Evolutionary conservation across 2,888 invertebrate genomes (phyloP), one percentile per base, ranked within the genome.

Genomic region (Drepanosiphum platanoidis): DNA sequence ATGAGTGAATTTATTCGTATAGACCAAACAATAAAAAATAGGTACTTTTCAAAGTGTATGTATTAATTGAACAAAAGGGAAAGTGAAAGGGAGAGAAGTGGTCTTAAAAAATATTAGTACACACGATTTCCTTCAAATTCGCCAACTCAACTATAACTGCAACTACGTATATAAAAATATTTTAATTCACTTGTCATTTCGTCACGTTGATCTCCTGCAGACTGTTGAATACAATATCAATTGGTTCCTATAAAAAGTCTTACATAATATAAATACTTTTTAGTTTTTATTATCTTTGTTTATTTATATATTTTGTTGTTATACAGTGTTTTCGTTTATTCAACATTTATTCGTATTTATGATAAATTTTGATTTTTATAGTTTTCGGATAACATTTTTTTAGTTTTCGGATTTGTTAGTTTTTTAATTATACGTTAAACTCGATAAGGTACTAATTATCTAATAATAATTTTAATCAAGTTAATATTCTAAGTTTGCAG

Each of bases 81-180:
- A 83, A 83, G 83, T 83, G 83, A 83, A 83, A 83, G 83, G 83
- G n/a, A 74, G 46, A 66, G 22, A 83, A 74, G 61, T 83, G 27
- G 32, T 83, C 11, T 83, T 22, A 32, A 72, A 42, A 72, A 82
- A 46, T 82, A 42, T 61, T 74, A 74, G 61, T 80, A 68, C 34
- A 74, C 72, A 66, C 75, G 36, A 83, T 83, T 75, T 83, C 83
- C 66, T 83, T 83, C 66, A 34, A 83, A 75, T 75, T 83, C 34
- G 22, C 32, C 42, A 9, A 66, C 27, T 34, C 52, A 27, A 52
- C 66, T 74, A 75, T 83, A 61, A 83, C 52, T 46, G 46, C 27
- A 66, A 27, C 66, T 13, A 22, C 27, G 61, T 82, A 34, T 83
- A 66, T 66, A 32, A 83, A 75, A 75, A 83, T 83, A 83, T 83